These are phyloP conservation scores for Eupsittula cactorum DNA, from an alignment of 2,113 vertebrate species.

Conservation along the genomic window DNA sequence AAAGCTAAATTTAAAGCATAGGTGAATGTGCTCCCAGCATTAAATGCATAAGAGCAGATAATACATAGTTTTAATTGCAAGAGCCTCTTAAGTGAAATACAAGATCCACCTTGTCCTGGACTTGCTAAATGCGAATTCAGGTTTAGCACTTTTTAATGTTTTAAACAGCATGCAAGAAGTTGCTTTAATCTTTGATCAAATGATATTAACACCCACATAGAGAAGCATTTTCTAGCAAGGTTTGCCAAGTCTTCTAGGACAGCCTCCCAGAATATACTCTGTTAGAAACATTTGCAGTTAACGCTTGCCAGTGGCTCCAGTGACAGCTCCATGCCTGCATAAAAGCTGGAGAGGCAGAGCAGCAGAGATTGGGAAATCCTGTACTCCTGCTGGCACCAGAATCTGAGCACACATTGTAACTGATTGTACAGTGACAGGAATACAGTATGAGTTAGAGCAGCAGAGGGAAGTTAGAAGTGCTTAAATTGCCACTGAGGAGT, in stretches of 20 bases:
- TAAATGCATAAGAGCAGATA: not conserved
- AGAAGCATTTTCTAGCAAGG: not conserved
- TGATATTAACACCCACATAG: not conserved
- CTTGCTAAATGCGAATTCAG: not conserved
- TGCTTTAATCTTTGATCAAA: constrained; percentile 8
- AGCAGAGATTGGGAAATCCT: not conserved
- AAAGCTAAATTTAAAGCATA: not conserved
- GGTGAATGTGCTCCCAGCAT: not conserved
- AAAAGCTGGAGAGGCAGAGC: not conserved
- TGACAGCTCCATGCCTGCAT: not conserved
- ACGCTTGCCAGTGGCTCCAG: not conserved
- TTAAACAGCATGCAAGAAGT: not conserved
- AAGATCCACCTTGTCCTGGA: not conserved
- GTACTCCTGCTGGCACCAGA: not conserved
- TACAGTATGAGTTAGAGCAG: not conserved
- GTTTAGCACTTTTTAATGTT: not conserved
- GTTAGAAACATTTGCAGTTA: not conserved
- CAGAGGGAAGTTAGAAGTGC: not conserved
- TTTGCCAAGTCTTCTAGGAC: not conserved
- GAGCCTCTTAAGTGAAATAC: not conserved
- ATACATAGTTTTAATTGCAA: not conserved
- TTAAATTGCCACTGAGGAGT: not conserved
- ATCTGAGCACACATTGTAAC: not conserved
- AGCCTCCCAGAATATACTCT: not conserved
- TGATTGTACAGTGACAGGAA: not conserved